Base-by-base conservation (phyloP, 2,113 vertebrate genomes). In the Phyllopteryx taeniolatus region DNA sequence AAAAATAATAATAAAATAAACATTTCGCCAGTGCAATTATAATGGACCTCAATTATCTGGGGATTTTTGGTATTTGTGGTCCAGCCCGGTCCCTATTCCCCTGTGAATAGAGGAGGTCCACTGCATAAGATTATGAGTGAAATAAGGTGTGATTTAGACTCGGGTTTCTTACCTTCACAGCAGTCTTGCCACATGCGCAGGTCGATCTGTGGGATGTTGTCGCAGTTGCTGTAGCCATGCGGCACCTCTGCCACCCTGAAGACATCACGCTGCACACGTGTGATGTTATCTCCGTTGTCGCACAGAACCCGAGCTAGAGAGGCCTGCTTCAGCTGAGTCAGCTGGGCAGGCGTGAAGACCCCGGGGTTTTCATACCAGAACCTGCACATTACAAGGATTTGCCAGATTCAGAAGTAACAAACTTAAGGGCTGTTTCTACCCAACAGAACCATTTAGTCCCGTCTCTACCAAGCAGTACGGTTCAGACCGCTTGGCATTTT, bases 121-220 rank as follows among this genome's bases (percentile, higher is more conserved):
- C 6, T 5, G 4, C 35, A 39, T 39, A 27, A 27, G 27, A 27
- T 27, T 27, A 27, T 27, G 27, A 27, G 27, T 27, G 27, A 27
- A 27, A 27, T 27, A 27, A 64, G 5, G 19, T 64, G 39, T 67
- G 64, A 67, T 67, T 44, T 60, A 1, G 13, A 44, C 5, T 20
- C 8, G n/a, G 2, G 17, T 27, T 22, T 14, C 69, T 76, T 1
- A 98, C 97, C 97, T 93, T 99, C 96, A 68, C 98, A 99, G 87
- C 98, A 99, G 91, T 99, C 98, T 87, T 99, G 96, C 98, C 98
- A 99, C 94, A 99, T 93, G 9, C 98, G 93, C 70, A 99, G 93
- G 89, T 99, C 98, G 27, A 98, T 87, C 61, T 94, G 94, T 73
- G 97, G 94, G 68, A 98, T 61, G 57, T 96, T 93, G 3, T 94